Evolutionary conservation across 2,797 vertebrate species (phyloP).

Genomic region (Paedocypris micromegethes): DNA sequence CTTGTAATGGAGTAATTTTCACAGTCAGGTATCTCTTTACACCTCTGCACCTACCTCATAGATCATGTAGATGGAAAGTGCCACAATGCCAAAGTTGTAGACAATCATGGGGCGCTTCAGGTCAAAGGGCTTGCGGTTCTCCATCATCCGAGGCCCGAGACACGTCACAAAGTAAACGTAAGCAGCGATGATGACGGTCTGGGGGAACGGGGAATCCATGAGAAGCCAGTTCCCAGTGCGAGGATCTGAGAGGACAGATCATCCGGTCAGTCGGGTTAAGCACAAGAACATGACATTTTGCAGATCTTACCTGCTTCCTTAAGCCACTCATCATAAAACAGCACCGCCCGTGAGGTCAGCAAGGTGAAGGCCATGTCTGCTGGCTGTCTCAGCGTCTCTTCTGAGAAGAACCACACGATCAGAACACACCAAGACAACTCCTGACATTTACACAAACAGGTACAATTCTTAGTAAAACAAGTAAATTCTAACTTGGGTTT

Average conservation of each 20-base stretch:
- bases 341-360: constrained; percentile 70
- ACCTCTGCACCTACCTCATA: constrained; percentile 66
- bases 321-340: constrained; percentile 75
- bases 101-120: constrained; percentile 72
- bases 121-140: constrained; percentile 81
- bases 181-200: constrained; percentile 69
- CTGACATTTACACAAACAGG: not conserved
- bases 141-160: constrained; percentile 80
- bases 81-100: constrained; percentile 77
- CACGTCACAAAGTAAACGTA: constrained; percentile 79
- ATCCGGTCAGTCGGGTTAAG: not conserved
- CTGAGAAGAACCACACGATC: not conserved
- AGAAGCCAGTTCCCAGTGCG: constrained; percentile 74
- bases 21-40: too few relatives aligned
- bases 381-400: not conserved
- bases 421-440: not conserved
- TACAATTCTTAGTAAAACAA: too few relatives aligned
- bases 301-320: constrained; percentile 72
- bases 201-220: constrained; percentile 79
- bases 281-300: not conserved
- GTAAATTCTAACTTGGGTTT: too few relatives aligned
- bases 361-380: constrained; percentile 71
- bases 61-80: constrained; percentile 77
- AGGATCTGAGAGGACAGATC: constrained; percentile 63
- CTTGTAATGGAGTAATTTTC: too few relatives aligned